Evolutionary conservation across 1,140 invertebrate species (phyloP).

Genomic region (Bicyclus anynana): DNA sequence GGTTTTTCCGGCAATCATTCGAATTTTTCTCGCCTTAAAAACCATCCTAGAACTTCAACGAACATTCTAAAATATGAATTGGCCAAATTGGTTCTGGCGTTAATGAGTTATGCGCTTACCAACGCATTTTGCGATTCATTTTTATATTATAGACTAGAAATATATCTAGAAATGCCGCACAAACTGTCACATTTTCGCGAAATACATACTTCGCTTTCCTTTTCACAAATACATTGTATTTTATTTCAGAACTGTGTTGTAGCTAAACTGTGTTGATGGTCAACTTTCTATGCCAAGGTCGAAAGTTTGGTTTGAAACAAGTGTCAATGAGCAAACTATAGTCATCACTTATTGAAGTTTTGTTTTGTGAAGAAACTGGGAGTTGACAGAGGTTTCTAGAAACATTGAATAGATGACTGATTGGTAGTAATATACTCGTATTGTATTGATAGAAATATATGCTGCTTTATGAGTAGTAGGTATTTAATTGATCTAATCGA

Average conservation of each 20-base stretch:
- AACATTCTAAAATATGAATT: no score
- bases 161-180: no score
- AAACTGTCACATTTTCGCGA: no score
- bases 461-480: not conserved
- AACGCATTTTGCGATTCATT: no score
- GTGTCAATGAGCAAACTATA: not conserved
- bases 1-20: no score
- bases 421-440: not conserved
- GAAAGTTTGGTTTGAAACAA: not conserved
- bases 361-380: not conserved
- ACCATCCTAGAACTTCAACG: no score
- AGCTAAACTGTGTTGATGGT: not conserved
- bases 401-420: not conserved
- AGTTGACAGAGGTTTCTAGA: not conserved
- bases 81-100: no score
- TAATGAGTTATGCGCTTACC: no score
- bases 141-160: no score
- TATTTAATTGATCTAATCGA: not conserved
- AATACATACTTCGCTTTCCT: no score
- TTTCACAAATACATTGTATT: no score
- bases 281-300: slow-evolving; percentile 5
- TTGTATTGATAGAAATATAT: not conserved
- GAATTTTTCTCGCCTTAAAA: no score
- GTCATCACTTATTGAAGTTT: not conserved
- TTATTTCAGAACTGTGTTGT: not conserved